phyloP scores from a whole-genome alignment of 1,140 invertebrate genomes.

The Grapholita molesta region DNA sequence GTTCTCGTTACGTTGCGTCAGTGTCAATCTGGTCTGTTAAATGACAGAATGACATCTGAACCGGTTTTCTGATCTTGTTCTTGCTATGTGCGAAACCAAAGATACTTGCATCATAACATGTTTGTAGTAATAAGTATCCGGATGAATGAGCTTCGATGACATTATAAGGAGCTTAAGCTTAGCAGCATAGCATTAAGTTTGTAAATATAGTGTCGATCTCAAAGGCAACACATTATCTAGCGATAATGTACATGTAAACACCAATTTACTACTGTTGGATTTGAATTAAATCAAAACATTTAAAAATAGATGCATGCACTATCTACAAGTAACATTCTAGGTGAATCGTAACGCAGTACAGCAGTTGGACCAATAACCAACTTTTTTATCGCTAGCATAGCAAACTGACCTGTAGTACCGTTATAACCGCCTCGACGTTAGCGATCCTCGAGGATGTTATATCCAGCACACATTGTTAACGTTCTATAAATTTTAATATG shows the following conservation, averaged over 20 bases:
- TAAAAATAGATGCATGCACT: conserved; percentile 6
- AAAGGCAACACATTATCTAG: too few relatives aligned
- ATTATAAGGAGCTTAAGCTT: too few relatives aligned
- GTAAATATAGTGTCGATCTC: too few relatives aligned
- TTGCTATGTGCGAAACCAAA: neutral
- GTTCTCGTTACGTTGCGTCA: conserved; percentile 29
- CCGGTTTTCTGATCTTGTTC: conserved; percentile 23
- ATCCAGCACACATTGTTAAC: neutral
- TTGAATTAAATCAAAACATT: neutral
- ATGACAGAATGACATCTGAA: conserved; percentile 32
- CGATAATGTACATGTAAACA: too few relatives aligned
- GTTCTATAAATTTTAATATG: neutral
- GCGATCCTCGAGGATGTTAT: neutral
- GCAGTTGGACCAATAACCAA: conserved; percentile 1
- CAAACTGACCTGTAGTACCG: neutral
- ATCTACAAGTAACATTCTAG: conserved; percentile 10
- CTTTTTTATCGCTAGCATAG: conserved; percentile 6
- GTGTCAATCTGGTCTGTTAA: conserved; percentile 30
- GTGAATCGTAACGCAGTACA: neutral
- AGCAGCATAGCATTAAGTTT: too few relatives aligned
- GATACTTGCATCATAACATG: neutral
- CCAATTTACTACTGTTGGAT: too few relatives aligned
- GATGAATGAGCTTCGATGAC: neutral
- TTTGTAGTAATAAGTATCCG: neutral
- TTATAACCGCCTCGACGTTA: neutral